Conservation (phyloP, 2,888 invertebrate species). For the Pimpla rufipes region DNA sequence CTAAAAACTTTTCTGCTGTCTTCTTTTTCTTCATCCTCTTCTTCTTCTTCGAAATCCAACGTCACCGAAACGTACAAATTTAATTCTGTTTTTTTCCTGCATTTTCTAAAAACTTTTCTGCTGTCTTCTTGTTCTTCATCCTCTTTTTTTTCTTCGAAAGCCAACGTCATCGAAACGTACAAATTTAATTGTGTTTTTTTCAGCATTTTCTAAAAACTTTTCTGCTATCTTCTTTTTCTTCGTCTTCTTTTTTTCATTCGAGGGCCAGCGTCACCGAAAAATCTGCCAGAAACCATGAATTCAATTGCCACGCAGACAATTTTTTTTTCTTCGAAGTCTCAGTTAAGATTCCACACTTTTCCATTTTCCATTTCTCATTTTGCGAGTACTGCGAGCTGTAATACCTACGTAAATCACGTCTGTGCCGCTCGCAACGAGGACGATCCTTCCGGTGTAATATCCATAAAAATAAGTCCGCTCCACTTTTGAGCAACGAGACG, state of each 20-base stretch:
- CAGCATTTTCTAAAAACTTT: too few relatives aligned
- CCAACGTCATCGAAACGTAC: too few relatives aligned
- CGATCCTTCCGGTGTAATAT: conserved; percentile 29
- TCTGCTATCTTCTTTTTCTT: too few relatives aligned
- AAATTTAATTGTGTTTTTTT: too few relatives aligned
- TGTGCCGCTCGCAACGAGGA: not conserved
- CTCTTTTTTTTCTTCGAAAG: not conserved
- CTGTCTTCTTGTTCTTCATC: too few relatives aligned
- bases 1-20: not conserved
- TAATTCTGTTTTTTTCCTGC: not conserved
- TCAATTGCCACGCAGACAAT: not conserved
- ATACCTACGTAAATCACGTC: not conserved
- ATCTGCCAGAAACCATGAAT: not conserved
- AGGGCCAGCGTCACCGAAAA: too few relatives aligned
- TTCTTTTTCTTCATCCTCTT: not conserved
- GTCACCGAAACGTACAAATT: not conserved
- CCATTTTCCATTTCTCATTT: not conserved
- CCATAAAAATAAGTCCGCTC: conserved; percentile 73
- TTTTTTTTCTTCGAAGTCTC: not conserved
- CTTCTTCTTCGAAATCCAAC: not conserved
- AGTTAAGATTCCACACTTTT: too few relatives aligned
- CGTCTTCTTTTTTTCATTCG: not conserved
- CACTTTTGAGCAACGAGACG: conserved; percentile 76
- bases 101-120: not conserved
- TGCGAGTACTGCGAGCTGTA: not conserved